phyloP scores from a whole-genome alignment of 2,888 invertebrate species.

The Pseudococcus longispinus region DNA sequence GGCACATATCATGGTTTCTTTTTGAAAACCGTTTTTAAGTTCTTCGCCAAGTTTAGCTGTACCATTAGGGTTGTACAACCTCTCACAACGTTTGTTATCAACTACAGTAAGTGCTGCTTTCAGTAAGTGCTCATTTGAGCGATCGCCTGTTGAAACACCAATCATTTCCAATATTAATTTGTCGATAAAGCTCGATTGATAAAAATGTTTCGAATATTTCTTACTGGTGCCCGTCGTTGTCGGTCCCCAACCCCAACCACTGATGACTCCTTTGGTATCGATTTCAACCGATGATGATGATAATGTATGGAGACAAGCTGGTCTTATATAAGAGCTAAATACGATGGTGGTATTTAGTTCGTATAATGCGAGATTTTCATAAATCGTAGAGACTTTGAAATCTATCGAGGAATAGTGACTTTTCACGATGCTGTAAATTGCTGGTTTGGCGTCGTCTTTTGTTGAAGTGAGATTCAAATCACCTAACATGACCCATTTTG shows the following conservation, averaged over 20 bases:
- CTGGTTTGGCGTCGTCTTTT: background rate
- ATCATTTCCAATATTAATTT: too few relatives aligned
- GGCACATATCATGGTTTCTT: too few relatives aligned
- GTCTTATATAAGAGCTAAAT: background rate
- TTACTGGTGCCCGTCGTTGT: background rate
- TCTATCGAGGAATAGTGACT: background rate
- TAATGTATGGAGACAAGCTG: slow-evolving; percentile 31
- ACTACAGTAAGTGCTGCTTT: too few relatives aligned
- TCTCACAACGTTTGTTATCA: too few relatives aligned
- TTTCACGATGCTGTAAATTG: background rate
- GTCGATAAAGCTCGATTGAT: too few relatives aligned
- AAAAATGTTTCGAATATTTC: too few relatives aligned
- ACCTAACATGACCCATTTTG: background rate
- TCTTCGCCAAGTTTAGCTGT: too few relatives aligned
- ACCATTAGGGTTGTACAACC: too few relatives aligned
- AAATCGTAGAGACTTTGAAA: background rate
- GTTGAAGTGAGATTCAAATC: background rate
- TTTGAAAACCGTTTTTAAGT: too few relatives aligned
- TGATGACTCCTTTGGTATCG: background rate
- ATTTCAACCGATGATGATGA: background rate
- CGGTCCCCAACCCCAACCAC: slow-evolving; percentile 9
- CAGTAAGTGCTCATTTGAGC: too few relatives aligned
- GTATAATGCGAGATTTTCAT: background rate
- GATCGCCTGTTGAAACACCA: too few relatives aligned
- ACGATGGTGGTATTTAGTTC: background rate